Percentiles rank a stretch among this genome's conserved stretches.
Evolutionary conservation across 1,140 invertebrate genomes (phyloP).

Genomic region (Popillia japonica): DNA sequence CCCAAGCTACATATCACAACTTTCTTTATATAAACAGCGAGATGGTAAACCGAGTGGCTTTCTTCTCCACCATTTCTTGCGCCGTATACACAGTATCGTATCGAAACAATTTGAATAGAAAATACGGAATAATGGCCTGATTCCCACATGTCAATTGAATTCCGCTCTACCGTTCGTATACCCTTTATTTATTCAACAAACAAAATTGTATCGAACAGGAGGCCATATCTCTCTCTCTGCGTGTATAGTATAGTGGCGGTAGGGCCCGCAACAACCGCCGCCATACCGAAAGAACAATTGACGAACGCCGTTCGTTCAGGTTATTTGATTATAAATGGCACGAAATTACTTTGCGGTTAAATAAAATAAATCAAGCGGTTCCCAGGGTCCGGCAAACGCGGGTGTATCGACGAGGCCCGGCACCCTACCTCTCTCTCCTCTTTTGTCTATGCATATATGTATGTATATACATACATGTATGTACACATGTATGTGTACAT

Average conservation of each 20-base stretch:
- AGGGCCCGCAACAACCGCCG: too few species aligned
- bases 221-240: too few species aligned
- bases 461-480: background rate
- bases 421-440: too few species aligned
- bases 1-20: too few species aligned
- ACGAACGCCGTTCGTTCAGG: slow-evolving; percentile 11
- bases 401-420: too few species aligned
- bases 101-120: slow-evolving; percentile 29
- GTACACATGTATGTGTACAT: background rate
- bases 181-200: slow-evolving; percentile 29
- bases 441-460: background rate
- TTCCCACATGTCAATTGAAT: slow-evolving; percentile 35
- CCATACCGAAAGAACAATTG: background rate
- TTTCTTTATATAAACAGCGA: too few species aligned
- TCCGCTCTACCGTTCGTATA: slow-evolving; percentile 7
- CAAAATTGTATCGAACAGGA: slow-evolving; percentile 21
- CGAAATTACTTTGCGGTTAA: slow-evolving; percentile 32
- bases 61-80: background rate
- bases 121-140: slow-evolving; percentile 25
- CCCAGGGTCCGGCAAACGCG: background rate
- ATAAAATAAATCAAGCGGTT: slow-evolving; percentile 29
- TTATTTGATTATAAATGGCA: slow-evolving; percentile 33
- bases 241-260: too few species aligned
- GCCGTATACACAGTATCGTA: background rate
- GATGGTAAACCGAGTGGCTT: too few species aligned